Evolutionary conservation across 1,140 invertebrate genomes (phyloP).

Genomic region (Hycleus cichorii): DNA sequence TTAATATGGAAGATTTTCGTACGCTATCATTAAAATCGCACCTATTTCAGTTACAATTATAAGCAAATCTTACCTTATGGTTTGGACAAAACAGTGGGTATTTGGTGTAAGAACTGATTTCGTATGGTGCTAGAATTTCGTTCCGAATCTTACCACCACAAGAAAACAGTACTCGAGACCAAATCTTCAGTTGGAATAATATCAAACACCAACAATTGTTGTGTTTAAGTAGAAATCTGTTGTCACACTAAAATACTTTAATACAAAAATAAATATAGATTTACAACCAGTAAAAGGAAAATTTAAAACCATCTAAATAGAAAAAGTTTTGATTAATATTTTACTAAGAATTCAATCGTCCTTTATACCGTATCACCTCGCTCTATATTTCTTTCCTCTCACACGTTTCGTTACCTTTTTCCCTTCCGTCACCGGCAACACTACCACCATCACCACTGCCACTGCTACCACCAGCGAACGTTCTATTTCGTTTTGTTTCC

Average conservation of each 20-base stretch:
- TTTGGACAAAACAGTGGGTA: background rate
- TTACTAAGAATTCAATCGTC: slow-evolving; percentile 2
- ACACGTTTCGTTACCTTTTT: slow-evolving; percentile 15
- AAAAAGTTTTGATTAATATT: slow-evolving; percentile 25
- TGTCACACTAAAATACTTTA: slow-evolving; percentile 28
- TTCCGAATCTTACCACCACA: slow-evolving; percentile 33
- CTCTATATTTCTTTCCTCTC: slow-evolving; percentile 25
- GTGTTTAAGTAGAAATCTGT: slow-evolving; percentile 25
- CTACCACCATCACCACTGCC: no score
- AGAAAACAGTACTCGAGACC: slow-evolving; percentile 38
- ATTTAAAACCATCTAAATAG: slow-evolving; percentile 17
- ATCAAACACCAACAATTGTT: background rate
- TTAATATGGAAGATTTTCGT: background rate
- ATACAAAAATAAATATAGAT: slow-evolving; percentile 29
- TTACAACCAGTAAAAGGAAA: slow-evolving; percentile 22
- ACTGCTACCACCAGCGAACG: no score
- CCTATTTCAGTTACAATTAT: background rate
- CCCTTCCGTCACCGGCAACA: background rate
- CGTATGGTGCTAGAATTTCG: slow-evolving; percentile 39
- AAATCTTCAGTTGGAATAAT: slow-evolving; percentile 8
- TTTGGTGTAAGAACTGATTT: slow-evolving; percentile 39
- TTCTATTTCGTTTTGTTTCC: background rate
- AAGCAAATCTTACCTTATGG: no score
- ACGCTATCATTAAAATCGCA: slow-evolving; percentile 1
- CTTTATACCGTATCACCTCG: background rate